These are phyloP conservation scores for Madoqua kirkii DNA, from an alignment of 2,113 vertebrate genomes.

Conservation along the genomic window DNA sequence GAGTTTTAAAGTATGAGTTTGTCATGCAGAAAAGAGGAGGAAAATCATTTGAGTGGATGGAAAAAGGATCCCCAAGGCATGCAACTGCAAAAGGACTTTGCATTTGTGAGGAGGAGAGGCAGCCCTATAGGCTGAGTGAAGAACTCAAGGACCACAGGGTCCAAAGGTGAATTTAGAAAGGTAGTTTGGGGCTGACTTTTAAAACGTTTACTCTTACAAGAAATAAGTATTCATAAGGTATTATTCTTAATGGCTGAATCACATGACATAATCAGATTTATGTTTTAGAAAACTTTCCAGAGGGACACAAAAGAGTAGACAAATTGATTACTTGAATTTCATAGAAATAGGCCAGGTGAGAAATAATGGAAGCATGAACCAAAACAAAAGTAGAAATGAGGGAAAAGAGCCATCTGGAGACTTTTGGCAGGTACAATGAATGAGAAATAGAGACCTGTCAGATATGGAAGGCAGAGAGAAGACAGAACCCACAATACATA, in stretches of 20 bases:
- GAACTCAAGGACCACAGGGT: background rate
- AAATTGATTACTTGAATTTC: background rate
- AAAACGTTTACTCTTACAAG: background rate
- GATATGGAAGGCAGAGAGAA: background rate
- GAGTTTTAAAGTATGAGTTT: background rate
- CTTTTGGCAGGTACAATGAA: background rate
- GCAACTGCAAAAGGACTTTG: background rate
- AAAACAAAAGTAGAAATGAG: background rate
- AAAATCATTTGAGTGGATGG: background rate
- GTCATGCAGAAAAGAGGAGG: background rate
- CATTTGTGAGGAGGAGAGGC: background rate
- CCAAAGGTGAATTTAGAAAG: background rate
- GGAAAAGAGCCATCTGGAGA: background rate
- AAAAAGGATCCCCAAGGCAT: background rate
- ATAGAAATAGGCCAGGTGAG: background rate
- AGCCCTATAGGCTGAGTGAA: background rate
- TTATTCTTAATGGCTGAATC: background rate
- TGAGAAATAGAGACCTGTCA: background rate
- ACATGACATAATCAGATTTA: background rate
- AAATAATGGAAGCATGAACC: background rate
- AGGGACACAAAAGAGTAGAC: background rate
- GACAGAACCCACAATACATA: background rate
- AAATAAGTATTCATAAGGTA: background rate
- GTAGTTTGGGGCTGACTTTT: background rate
- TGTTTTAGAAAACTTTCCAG: background rate